Conservation (phyloP, 2,113 vertebrate species). For the Charina bottae region DNA sequence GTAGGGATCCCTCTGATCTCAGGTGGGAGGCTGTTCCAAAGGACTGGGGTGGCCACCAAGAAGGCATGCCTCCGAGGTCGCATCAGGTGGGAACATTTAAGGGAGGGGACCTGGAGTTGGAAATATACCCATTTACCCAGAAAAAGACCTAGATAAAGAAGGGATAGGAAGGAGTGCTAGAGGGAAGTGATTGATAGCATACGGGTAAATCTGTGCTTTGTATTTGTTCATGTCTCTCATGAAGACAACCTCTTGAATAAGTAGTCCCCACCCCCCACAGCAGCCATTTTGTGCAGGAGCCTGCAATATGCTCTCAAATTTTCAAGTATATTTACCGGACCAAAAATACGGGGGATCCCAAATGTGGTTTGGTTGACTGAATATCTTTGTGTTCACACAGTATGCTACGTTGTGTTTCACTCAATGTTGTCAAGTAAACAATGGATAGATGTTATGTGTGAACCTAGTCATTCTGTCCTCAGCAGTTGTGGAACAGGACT, state of each 20-base stretch:
- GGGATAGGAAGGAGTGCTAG: neutral
- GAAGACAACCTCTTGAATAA: neutral
- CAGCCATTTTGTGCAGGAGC: neutral
- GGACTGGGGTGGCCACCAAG: neutral
- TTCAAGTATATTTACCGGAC: neutral
- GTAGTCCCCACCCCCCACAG: neutral
- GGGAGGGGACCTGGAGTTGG: neutral
- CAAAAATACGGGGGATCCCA: neutral
- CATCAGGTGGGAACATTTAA: neutral
- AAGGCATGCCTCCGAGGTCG: neutral
- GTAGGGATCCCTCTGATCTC: neutral
- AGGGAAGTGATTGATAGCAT: neutral
- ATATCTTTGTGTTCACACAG: neutral
- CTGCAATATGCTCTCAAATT: neutral
- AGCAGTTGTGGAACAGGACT: neutral
- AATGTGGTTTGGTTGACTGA: neutral
- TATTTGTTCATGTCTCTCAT: neutral
- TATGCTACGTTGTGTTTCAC: neutral
- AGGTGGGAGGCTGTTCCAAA: neutral
- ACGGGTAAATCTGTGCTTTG: neutral
- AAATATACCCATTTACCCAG: neutral
- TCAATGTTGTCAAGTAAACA: neutral
- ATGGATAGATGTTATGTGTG: neutral
- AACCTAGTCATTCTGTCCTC: neutral
- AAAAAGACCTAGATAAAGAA: neutral